Evolutionary conservation across 2,113 vertebrate species (phyloP).

Genomic region (Ammospiza nelsoni): DNA sequence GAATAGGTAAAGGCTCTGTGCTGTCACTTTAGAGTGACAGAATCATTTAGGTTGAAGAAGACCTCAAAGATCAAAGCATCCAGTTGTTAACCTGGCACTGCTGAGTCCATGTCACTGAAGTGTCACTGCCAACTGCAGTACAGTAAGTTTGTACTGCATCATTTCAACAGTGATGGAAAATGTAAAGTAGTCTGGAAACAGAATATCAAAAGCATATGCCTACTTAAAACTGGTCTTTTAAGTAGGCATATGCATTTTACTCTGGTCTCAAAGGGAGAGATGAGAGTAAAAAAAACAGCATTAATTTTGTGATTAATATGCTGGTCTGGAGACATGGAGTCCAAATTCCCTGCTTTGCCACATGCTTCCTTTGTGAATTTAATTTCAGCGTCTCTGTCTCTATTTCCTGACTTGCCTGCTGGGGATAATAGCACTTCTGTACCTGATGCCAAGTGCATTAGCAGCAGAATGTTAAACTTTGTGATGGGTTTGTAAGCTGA

Average conservation of each 20-base stretch:
- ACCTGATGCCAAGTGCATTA: slow-evolving; percentile 30
- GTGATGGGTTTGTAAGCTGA: neutral
- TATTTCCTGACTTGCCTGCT: slow-evolving; percentile 11
- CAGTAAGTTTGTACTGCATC: neutral
- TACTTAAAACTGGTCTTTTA: neutral
- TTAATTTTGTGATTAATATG: neutral
- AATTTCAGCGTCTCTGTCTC: neutral
- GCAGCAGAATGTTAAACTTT: neutral
- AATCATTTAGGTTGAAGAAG: neutral
- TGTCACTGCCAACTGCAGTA: neutral
- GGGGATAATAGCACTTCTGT: slow-evolving; percentile 26
- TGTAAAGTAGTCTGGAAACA: neutral
- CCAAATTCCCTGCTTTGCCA: neutral
- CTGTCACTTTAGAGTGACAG: neutral
- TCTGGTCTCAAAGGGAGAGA: neutral
- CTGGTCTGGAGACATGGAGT: neutral
- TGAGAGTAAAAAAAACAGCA: neutral
- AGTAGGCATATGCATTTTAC: neutral
- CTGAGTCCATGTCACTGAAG: neutral
- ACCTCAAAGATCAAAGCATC: neutral
- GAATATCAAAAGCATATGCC: neutral
- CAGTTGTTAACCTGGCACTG: neutral
- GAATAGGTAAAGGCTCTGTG: neutral
- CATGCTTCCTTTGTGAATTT: slow-evolving; percentile 2
- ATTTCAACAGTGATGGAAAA: neutral